Conservation (phyloP, 2,888 invertebrate species). For the Schizaphis graminum region DNA sequence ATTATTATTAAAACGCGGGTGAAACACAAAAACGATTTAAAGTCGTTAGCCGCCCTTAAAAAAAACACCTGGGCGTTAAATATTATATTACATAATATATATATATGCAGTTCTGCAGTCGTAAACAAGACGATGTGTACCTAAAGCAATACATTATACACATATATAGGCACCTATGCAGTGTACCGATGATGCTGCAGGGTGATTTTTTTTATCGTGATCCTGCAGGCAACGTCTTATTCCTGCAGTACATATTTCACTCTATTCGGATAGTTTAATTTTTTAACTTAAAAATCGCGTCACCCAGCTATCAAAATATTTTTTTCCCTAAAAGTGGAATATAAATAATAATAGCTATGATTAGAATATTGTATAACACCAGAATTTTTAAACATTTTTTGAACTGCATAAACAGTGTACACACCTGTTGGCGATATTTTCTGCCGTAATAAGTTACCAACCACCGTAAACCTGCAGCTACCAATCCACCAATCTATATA, state of each 20-base stretch:
- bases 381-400: background rate
- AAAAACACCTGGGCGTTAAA: constrained; percentile 11
- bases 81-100: background rate
- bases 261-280: background rate
- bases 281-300: background rate
- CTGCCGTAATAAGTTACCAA: background rate
- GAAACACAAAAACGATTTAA: background rate
- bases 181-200: background rate
- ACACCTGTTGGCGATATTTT: background rate
- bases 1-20: constrained; percentile 11
- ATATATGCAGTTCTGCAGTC: background rate
- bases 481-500: background rate
- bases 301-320: background rate
- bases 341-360: background rate
- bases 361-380: background rate
- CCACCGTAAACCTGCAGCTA: background rate
- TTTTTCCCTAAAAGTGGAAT: background rate
- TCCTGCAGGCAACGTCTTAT: background rate
- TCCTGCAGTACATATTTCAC: background rate
- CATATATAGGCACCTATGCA: background rate
- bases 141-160: background rate
- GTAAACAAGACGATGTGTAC: background rate
- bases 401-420: background rate
- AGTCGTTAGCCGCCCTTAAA: constrained; percentile 19
- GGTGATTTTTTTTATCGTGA: background rate